phyloP scores from a whole-genome alignment of 2,113 vertebrate genomes.

The Corvus cornix region DNA sequence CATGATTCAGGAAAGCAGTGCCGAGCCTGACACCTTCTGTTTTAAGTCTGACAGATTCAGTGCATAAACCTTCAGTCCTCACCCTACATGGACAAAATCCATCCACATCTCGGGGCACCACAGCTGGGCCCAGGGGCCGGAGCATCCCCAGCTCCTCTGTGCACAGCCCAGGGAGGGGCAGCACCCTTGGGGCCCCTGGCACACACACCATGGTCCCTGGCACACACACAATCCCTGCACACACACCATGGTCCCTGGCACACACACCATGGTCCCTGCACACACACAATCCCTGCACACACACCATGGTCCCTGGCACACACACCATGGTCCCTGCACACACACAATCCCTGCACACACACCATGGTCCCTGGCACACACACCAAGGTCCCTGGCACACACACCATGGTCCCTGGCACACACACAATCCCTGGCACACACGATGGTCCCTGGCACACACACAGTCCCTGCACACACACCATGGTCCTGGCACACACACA shows the following conservation, averaged over 20 bases:
- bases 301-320: no score
- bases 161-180: accelerated
- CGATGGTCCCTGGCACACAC: background rate
- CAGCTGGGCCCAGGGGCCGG: accelerated
- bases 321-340: background rate
- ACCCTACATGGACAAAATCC: background rate
- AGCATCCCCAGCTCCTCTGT: background rate
- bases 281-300: background rate
- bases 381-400: background rate
- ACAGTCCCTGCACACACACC: no score
- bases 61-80: background rate
- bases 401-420: background rate
- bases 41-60: background rate
- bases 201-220: background rate
- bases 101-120: accelerated
- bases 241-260: background rate
- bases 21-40: background rate
- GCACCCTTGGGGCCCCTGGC: no score
- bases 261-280: no score
- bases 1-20: background rate
- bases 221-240: no score
- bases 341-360: background rate
- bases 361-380: background rate
- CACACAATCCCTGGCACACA: no score
- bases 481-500: no score